Conservation (phyloP, 2,797 vertebrate genomes). For the Paramormyrops hopkinsi region DNA sequence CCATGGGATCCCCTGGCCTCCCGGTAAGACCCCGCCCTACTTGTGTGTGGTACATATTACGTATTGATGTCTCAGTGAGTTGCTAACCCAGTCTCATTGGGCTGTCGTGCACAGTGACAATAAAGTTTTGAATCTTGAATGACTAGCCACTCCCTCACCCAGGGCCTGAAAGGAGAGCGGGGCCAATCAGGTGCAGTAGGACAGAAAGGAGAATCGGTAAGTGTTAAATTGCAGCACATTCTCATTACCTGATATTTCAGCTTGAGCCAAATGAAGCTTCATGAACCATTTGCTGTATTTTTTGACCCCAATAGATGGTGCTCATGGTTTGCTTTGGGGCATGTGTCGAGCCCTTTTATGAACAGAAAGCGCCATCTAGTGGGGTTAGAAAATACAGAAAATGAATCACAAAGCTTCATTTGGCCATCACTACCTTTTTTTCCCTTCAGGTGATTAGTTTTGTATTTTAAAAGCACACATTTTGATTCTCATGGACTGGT, state of each 20-base stretch:
- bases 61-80: neutral
- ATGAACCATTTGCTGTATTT: neutral
- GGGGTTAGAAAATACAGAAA: neutral
- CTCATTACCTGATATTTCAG: neutral
- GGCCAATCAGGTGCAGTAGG: slow-evolving; percentile 69
- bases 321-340: neutral
- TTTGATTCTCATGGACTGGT: neutral
- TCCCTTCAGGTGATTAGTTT: neutral
- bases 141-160: slow-evolving; percentile 31
- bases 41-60: neutral
- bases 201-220: slow-evolving; percentile 86
- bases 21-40: slow-evolving; percentile 63
- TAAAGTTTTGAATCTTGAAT: neutral
- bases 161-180: slow-evolving; percentile 88
- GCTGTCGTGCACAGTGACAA: neutral
- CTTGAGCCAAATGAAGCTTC: neutral
- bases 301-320: neutral
- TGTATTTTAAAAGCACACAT: neutral
- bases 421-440: neutral
- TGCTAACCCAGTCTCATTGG: neutral
- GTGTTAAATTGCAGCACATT: slow-evolving; percentile 29
- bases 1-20: slow-evolving; percentile 80
- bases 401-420: neutral
- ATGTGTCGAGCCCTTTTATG: neutral
- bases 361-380: neutral